Evolutionary conservation across 2,113 vertebrate species (phyloP).

Genomic region (Notarius quadriscutis): DNA sequence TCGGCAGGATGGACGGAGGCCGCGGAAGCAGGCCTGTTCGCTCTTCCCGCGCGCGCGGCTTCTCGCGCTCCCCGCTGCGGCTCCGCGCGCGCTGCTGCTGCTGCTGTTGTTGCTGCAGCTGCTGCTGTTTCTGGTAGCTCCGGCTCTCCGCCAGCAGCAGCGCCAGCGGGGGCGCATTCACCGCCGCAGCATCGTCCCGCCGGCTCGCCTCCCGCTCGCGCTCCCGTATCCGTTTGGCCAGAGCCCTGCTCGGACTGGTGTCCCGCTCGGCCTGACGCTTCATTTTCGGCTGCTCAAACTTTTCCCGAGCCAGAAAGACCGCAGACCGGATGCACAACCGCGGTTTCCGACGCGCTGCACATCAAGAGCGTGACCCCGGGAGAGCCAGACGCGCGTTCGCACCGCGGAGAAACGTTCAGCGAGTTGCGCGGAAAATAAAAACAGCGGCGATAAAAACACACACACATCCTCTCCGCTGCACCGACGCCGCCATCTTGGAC

Average conservation of each 20-base stretch:
- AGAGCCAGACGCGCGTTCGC: neutral
- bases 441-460: slow-evolving; percentile 62
- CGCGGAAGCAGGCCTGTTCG: slow-evolving; percentile 64
- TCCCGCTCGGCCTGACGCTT: slow-evolving; percentile 90
- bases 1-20: slow-evolving; percentile 65
- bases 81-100: slow-evolving; percentile 56
- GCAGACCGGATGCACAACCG: neutral
- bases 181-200: slow-evolving; percentile 62
- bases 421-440: slow-evolving; percentile 18
- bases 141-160: slow-evolving; percentile 71
- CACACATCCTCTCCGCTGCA: slow-evolving; percentile 71
- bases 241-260: slow-evolving; percentile 77
- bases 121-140: slow-evolving; percentile 72
- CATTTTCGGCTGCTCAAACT: slow-evolving; percentile 76
- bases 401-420: neutral
- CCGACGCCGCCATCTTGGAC: slow-evolving; percentile 93
- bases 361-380: slow-evolving; percentile 19
- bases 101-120: neutral
- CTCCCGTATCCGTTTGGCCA: slow-evolving; percentile 78
- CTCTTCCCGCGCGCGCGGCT: slow-evolving; percentile 74
- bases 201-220: slow-evolving; percentile 71
- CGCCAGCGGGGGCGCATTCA: slow-evolving; percentile 63
- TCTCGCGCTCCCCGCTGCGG: slow-evolving; percentile 78
- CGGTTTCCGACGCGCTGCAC: slow-evolving; percentile 18
- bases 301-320: slow-evolving; percentile 58